Conservation (phyloP, 2,113 vertebrate species). For the Empidonax traillii region DNA sequence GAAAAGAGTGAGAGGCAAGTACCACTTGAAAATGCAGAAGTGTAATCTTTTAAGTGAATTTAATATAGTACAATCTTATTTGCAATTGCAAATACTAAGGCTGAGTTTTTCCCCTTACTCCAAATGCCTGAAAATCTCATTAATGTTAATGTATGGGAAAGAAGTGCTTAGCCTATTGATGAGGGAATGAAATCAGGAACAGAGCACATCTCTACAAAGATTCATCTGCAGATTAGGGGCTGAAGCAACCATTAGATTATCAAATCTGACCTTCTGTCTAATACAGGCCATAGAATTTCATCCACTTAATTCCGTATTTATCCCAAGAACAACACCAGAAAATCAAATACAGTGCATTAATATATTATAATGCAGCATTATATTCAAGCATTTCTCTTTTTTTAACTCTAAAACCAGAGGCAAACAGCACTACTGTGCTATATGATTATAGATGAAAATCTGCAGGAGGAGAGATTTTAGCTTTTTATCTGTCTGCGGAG, state of each 20-base stretch:
- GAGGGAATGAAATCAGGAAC: constrained; percentile 15
- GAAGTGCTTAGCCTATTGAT: constrained; percentile 17
- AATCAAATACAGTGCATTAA: neutral
- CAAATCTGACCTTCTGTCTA: constrained; percentile 14
- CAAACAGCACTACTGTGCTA: neutral
- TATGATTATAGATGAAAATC: neutral
- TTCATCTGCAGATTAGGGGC: constrained; percentile 11
- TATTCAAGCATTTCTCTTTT: neutral
- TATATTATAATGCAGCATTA: neutral
- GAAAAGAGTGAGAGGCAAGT: neutral
- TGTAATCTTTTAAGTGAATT: constrained; percentile 8
- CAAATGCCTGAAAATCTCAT: constrained; percentile 2
- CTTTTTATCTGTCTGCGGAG: neutral
- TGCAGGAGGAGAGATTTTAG: neutral
- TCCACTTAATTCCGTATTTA: constrained; percentile 8
- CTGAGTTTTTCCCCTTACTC: neutral
- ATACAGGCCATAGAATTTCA: neutral
- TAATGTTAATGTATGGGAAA: constrained; percentile 16
- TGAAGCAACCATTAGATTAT: constrained; percentile 13
- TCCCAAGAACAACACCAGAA: neutral
- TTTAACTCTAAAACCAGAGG: neutral
- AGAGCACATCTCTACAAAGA: constrained; percentile 1
- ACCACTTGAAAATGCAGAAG: neutral
- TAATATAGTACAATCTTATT: neutral
- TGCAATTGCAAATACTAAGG: neutral